These are phyloP conservation scores for Lasioglossum morio DNA, from an alignment of 2,888 invertebrate genomes.

Conservation along the genomic window DNA sequence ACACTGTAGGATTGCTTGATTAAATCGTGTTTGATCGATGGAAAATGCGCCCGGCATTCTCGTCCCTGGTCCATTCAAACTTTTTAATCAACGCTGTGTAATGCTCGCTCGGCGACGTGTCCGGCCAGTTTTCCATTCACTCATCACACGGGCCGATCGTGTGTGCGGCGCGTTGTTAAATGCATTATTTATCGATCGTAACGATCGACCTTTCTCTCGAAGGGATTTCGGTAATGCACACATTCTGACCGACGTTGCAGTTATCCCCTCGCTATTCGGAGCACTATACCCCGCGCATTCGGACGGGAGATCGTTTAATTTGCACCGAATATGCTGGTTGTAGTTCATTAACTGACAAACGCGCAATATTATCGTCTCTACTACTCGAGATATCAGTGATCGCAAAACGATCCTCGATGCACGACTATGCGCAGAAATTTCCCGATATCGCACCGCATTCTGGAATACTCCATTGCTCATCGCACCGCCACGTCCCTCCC, in stretches of 20 bases:
- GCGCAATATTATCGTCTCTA: not conserved
- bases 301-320: slow-evolving; percentile 41
- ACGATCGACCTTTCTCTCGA: not conserved
- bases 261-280: not conserved
- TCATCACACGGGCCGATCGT: not conserved
- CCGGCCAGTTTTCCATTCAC: not conserved
- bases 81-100: not conserved
- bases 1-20: not conserved
- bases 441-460: not conserved
- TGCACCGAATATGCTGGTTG: slow-evolving; percentile 30
- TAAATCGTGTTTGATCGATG: not conserved
- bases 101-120: not conserved
- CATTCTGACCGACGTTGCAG: not conserved
- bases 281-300: not conserved
- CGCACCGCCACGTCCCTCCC: no score
- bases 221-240: not conserved
- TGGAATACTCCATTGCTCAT: not conserved
- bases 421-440: not conserved
- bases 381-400: not conserved
- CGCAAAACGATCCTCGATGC: not conserved
- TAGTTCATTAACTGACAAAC: slow-evolving; percentile 48
- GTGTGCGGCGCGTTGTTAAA: not conserved
- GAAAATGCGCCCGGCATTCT: not conserved
- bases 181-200: not conserved
- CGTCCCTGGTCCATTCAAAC: not conserved